Evolutionary conservation across 2,113 vertebrate species (phyloP).

Genomic region (Loxodonta africana): DNA sequence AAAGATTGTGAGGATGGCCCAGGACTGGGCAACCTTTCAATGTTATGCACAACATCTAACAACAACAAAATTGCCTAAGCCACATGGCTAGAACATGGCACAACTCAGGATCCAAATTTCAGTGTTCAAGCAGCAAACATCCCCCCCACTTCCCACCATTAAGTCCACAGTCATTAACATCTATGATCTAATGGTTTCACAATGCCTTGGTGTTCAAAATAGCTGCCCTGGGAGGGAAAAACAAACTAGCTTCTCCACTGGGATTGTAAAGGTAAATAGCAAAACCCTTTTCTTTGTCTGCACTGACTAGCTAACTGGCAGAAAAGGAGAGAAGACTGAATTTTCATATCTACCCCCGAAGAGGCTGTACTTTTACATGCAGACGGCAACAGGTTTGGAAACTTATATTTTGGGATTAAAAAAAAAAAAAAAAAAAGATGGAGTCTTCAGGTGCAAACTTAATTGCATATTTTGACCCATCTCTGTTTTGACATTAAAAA

Average conservation of each 20-base stretch:
- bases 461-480: constrained; percentile 47
- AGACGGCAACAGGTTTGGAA: background rate
- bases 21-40: background rate
- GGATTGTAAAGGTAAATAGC: constrained; percentile 57
- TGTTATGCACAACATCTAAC: background rate
- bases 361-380: background rate
- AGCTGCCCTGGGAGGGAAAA: background rate
- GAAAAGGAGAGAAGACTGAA: background rate
- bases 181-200: background rate
- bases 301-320: background rate
- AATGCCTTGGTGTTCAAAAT: background rate
- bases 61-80: background rate
- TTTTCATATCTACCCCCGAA: background rate
- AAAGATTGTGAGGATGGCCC: background rate
- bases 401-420: constrained; percentile 43
- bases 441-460: background rate
- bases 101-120: background rate
- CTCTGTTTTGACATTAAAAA: constrained; percentile 67
- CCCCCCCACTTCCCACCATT: background rate
- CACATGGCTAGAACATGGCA: background rate
- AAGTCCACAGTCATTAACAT: background rate
- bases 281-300: constrained; percentile 23
- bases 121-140: background rate
- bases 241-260: background rate
- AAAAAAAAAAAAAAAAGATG: constrained; percentile 11